Evolutionary conservation across 2,797 vertebrate genomes (phyloP), one percentile per base, ranked within the genome.

Genomic region (Anabas testudineus): DNA sequence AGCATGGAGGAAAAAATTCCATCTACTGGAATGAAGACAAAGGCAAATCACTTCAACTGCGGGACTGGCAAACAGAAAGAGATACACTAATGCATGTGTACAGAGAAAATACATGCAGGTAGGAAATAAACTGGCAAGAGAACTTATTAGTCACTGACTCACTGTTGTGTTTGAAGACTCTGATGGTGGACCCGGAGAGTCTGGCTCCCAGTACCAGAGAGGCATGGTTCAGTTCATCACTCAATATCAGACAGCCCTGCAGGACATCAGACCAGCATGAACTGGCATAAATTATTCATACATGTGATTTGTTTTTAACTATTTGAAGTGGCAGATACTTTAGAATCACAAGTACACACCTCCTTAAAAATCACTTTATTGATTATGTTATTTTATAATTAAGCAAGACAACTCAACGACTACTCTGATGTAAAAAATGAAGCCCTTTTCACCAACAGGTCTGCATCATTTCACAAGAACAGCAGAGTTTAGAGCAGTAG

Each of bases 111-210:
- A 15, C 52, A 43, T 45, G 43, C 16, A 32, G 28, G 22, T 7
- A n/a, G 43, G 60, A 58, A 34, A 60, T 12, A 32, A 0, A 16
- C 3, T 16, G 39, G 46, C 26, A 22, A 0, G 18, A 48, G 5
- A 1, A 45, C 12, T 0, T 7, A 34, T 54, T 14, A 1, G 13
- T 30, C 8, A 24, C 34, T 39, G 67, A 97, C 97, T 98, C 87
- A 99, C 97, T 95, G 85, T 98, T 98, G 84, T 99, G 97, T 88
- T 97, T 98, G 93, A 97, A 99, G 84, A 96, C 93, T 83, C 95
- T 92, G 82, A 99, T 95, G 73, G 95, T 96, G 72, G 97, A 95
- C 15, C 96, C 94, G 2, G 97, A 98, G 28, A 99, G 94, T 81
- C 97, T 94, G 3, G 97, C 95, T 69, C 97, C 97, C 37, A 99